Evolutionary conservation across 2,888 invertebrate species (phyloP).

Genomic region (Ephialtes manifestator): DNA sequence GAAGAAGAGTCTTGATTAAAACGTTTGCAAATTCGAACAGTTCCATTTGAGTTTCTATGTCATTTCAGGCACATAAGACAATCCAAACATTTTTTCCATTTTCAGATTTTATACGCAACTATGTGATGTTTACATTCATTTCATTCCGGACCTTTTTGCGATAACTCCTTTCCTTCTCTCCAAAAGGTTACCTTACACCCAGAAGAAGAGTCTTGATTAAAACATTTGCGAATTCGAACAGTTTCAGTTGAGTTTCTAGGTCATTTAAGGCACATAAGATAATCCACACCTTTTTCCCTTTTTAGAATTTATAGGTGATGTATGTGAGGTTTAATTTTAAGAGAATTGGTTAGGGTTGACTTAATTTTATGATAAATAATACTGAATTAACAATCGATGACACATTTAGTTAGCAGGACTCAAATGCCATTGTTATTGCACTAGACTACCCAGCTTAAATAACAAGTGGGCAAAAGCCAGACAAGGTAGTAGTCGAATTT

Average conservation of each 20-base stretch:
- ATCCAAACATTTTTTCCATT: neutral
- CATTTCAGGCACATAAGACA: conserved; percentile 2
- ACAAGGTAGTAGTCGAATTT: neutral
- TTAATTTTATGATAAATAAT: neutral
- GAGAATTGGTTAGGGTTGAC: too few species aligned
- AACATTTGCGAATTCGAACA: conserved; percentile 74
- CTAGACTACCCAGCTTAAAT: neutral
- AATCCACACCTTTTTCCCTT: neutral
- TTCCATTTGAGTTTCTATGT: neutral
- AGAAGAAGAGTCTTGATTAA: conserved; percentile 72
- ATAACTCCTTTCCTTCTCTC: conserved; percentile 81
- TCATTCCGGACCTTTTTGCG: too few species aligned
- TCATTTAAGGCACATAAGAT: neutral
- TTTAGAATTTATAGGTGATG: neutral
- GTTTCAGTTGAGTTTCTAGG: neutral
- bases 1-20: conserved; percentile 73
- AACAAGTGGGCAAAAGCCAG: too few species aligned
- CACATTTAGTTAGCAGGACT: neutral
- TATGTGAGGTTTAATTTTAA: neutral
- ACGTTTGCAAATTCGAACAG: conserved; percentile 74
- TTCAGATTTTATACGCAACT: neutral
- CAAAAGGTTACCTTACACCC: conserved; percentile 67
- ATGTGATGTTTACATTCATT: neutral
- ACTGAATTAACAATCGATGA: neutral
- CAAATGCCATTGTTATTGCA: neutral